Base-by-base conservation (phyloP, 2,797 vertebrate genomes). In the Pipistrellus pipistrellus region DNA sequence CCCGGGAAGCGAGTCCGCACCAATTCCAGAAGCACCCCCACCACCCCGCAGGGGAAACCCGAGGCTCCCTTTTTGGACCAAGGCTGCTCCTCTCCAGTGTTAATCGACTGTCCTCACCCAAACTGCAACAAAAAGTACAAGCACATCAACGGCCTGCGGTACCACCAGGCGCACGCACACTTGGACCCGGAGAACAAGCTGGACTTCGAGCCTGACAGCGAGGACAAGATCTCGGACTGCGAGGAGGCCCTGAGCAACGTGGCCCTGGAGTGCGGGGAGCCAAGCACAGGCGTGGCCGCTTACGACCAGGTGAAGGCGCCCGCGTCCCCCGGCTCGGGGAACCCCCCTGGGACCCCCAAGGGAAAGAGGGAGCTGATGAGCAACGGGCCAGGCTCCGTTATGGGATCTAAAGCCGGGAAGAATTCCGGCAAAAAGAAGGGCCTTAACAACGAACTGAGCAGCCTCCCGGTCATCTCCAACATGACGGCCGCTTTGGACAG, bases 81-180 rank as follows among this genome's bases (percentile, higher is more conserved):
- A 64, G 99, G 99, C 62, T 99, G 99, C 88, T 98, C 99, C 83
- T 99, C 99, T 18, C 99, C 99, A 0, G 99, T 99, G 88, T 98
- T 99, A 88, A 99, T 99, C n/a, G 99, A 99, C 97, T 99, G 99
- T 94, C 99, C 99, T 55, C 99, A 99, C 95, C 99, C 99, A 59
- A 99, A 99, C 97, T 99, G 99, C 98, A 99, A 99, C 99, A 99
- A 99, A 97, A 99, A 99, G 96, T 99, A 99, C 98, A 99, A 99
- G 99, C 99, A 99, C 98, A 99, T 99, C 97, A 99, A 99, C 2
- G 99, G 99, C 84, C 98, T 99, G 78, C 98, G 99, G 66, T 99
- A 99, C 98, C 99, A 99, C 97, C 99, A 99, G 98, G 99, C 99
- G 12, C 99, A 99, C 0, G 99, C 99, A 95, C 99, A 99, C 97